Evolutionary conservation across 2,113 vertebrate species (phyloP).

Genomic region (Physeter macrocephalus): DNA sequence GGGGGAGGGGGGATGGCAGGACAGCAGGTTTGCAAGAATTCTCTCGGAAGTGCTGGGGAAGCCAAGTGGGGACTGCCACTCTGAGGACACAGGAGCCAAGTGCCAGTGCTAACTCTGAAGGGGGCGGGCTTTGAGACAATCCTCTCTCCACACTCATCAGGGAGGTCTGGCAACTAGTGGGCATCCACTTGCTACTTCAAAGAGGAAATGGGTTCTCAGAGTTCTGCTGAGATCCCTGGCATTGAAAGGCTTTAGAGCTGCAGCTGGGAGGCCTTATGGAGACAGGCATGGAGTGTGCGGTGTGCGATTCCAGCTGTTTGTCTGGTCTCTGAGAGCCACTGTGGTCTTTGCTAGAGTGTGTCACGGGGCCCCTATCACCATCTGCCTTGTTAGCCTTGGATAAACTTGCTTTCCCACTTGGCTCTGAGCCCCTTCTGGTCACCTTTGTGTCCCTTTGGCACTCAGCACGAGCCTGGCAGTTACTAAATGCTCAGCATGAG

Average conservation of each 20-base stretch:
- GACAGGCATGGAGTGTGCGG: background rate
- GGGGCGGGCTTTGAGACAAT: background rate
- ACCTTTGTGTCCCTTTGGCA: background rate
- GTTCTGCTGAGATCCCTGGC: background rate
- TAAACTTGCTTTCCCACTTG: background rate
- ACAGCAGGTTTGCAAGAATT: background rate
- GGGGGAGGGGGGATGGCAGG: background rate
- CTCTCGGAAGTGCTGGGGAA: background rate
- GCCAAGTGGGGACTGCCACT: background rate
- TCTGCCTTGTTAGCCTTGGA: background rate
- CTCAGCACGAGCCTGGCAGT: background rate
- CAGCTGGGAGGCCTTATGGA: background rate
- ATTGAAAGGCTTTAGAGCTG: background rate
- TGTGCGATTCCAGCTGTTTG: background rate
- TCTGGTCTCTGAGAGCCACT: background rate
- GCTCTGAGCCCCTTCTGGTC: background rate
- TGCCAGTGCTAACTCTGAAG: background rate
- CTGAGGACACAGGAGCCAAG: background rate
- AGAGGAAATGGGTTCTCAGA: background rate
- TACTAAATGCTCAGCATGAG: background rate
- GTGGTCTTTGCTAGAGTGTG: background rate
- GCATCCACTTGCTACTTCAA: background rate
- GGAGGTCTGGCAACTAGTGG: background rate
- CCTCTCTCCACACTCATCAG: background rate
- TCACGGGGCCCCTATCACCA: too few species aligned